These are phyloP conservation scores for Reticulitermes speratus DNA, from an alignment of 1,140 invertebrate species.

Conservation along the genomic window DNA sequence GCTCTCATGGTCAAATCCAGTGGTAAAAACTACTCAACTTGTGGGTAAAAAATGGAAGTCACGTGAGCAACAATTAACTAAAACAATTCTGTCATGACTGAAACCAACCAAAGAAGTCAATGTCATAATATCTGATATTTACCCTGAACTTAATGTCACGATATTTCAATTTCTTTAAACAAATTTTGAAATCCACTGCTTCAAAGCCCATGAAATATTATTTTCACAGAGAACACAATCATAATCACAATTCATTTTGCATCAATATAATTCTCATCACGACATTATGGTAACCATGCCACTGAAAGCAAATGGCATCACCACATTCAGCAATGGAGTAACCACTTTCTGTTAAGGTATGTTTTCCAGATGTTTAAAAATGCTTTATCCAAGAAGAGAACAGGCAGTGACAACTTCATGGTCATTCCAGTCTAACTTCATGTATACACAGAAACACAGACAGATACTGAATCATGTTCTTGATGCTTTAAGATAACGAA, in stretches of 20 bases:
- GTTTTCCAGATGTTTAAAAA: too few relatives aligned
- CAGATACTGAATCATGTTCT: too few relatives aligned
- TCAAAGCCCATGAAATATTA: not conserved
- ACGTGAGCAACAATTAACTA: not conserved
- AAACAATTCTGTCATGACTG: not conserved
- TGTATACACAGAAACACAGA: too few relatives aligned
- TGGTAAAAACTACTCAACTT: slow-evolving; percentile 5
- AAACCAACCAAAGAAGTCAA: not conserved
- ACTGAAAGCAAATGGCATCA: not conserved
- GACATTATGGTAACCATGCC: not conserved
- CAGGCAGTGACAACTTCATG: too few relatives aligned
- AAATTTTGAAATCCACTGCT: not conserved
- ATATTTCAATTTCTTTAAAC: not conserved
- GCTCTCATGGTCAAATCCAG: not conserved
- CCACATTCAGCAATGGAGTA: not conserved
- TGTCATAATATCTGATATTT: not conserved
- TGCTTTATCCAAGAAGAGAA: too few relatives aligned
- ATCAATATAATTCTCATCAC: not conserved
- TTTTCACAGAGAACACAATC: not conserved
- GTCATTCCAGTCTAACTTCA: too few relatives aligned
- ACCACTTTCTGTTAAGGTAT: not conserved
- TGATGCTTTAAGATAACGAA: too few relatives aligned
- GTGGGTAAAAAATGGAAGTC: not conserved
- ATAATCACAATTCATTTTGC: not conserved
- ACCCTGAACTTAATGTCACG: not conserved